Evolutionary conservation across 2,113 vertebrate species (phyloP), one percentile per base, ranked within the genome.

Genomic region (Atractosteus spatula): DNA sequence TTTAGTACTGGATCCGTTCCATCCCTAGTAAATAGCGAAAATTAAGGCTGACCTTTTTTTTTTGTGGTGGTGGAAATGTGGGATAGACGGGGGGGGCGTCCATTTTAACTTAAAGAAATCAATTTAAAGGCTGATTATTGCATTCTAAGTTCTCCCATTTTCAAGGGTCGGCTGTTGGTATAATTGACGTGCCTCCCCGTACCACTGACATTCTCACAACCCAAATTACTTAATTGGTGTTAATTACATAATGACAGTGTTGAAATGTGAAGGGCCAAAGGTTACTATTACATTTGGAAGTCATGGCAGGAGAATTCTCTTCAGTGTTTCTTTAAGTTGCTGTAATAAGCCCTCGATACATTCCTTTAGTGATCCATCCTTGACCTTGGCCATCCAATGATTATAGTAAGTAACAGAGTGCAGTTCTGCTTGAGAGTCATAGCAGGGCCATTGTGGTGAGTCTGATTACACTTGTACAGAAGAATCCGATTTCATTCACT

Each of bases 181-280:
- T 94, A 96, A 96, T 96, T 96, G 92, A 88, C 90, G 90, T 90
- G 90, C 89, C 79, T 87, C 86, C 79, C 79, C 85, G 71, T 87
- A 87, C 77, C 83, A 91, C 85, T 90, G 90, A 89, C 92, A 90
- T 91, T 89, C 91, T 87, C 87, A 89, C 86, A 91, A 87, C 91
- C 88, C 87, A 94, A 95, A 97, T 95, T 92, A 92, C 93, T 94
- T 95, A 96, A 96, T 95, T 96, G 91, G 91, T 95, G 95, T 96
- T 98, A 96, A 97, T 97, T 95, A 88, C 87, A 89, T 95, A 98
- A 99, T 96, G 94, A 94, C 71, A 83, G 91, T 92, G 88, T 92
- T 95, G 94, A 95, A 89, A 96, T 94, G 91, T 94, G 88, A 78
- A 71, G 75, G 93, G 92, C 93, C 88, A 96, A 89, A 95, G 94